phyloP scores from a whole-genome alignment of 2,888 invertebrate genomes.

The Tinea trinotella region DNA sequence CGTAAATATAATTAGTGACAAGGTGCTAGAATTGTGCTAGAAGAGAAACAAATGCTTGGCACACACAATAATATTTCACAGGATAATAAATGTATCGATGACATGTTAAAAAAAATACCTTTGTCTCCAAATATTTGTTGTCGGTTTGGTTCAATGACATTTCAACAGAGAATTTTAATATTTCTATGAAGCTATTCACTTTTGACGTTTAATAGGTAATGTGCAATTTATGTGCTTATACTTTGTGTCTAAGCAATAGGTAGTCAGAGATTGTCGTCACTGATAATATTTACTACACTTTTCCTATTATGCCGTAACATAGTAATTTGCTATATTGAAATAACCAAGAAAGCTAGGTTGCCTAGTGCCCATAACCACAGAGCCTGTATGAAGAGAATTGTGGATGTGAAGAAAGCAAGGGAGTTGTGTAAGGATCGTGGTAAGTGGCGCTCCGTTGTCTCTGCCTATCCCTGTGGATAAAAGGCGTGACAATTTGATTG shows the following conservation, averaged over 20 bases:
- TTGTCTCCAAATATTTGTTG: conserved; percentile 17
- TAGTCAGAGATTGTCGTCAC: no score
- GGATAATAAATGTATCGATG: conserved; percentile 20
- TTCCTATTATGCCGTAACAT: background rate
- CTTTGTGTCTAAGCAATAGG: background rate
- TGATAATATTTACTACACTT: background rate
- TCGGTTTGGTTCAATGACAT: conserved; percentile 16
- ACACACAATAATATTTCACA: conserved; percentile 17
- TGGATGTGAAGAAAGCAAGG: no score
- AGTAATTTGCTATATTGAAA: no score
- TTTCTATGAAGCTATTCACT: background rate
- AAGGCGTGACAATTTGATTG: no score
- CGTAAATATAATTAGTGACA: conserved; percentile 19
- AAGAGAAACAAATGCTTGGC: conserved; percentile 19
- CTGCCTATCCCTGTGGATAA: no score
- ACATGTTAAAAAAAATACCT: conserved; percentile 19
- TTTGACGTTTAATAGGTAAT: background rate
- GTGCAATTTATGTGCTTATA: background rate
- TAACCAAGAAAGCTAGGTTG: no score
- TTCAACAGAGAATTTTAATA: background rate
- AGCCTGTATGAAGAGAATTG: no score
- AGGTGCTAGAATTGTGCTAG: conserved; percentile 18
- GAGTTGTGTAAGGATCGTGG: no score
- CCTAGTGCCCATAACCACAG: no score
- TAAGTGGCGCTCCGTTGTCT: no score